Evolutionary conservation across 2,888 invertebrate species (phyloP).

Genomic region (Boloria euphrosyne): DNA sequence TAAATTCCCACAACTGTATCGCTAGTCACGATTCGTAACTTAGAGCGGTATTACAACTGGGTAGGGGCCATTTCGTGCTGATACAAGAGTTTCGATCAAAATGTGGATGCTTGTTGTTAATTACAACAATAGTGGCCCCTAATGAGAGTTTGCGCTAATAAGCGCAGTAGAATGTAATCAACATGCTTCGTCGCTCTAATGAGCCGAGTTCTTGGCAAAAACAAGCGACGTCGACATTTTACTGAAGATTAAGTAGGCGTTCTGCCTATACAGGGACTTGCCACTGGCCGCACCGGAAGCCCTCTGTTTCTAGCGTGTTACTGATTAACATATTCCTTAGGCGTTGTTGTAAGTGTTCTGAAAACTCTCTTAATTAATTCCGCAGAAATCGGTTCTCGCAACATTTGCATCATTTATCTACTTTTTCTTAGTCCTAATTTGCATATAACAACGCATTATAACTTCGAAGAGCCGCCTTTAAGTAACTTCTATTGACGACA

Average conservation of each 20-base stretch:
- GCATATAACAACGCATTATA: conserved; percentile 44
- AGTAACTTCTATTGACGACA: conserved; percentile 70
- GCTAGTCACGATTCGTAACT: conserved; percentile 42
- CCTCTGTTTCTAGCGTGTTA: conserved; percentile 61
- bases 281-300: conserved; percentile 58
- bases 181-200: conserved; percentile 80
- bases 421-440: conserved; percentile 44
- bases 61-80: conserved; percentile 58
- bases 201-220: conserved; percentile 80
- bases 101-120: conserved; percentile 76
- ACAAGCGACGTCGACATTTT: conserved; percentile 76
- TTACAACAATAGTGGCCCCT: conserved; percentile 82
- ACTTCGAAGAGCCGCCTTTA: conserved; percentile 47
- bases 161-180: conserved; percentile 82
- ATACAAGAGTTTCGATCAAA: conserved; percentile 52
- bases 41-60: conserved; percentile 49
- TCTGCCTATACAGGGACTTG: conserved; percentile 65
- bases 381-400: conserved; percentile 29
- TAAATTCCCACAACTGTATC: conserved; percentile 74
- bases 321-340: conserved; percentile 60
- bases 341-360: conserved; percentile 50
- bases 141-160: conserved; percentile 82
- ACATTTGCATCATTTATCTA: conserved; percentile 32
- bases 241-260: conserved; percentile 79
- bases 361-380: conserved; percentile 47